Conservation (phyloP, 2,888 invertebrate species). For the Zaprionus obscuricornis region DNA sequence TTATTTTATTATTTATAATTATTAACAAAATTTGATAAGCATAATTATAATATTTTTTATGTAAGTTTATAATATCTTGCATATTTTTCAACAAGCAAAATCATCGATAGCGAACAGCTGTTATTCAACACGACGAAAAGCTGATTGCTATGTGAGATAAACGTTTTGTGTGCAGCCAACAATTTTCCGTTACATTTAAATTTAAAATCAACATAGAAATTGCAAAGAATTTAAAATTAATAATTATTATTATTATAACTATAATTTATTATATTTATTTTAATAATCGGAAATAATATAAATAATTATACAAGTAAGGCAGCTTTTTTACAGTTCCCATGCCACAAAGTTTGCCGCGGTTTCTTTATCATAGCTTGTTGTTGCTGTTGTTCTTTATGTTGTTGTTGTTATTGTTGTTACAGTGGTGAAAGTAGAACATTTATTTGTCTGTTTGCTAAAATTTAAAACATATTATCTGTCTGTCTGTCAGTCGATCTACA, state of each 20-base stretch:
- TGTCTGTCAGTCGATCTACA: conserved; percentile 29
- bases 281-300: too few species aligned
- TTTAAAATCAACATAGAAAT: too few species aligned
- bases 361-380: too few species aligned
- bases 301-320: background rate
- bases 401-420: conserved; percentile 12
- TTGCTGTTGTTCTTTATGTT: conserved; percentile 24
- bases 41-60: too few species aligned
- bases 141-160: background rate
- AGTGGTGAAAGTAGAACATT: conserved; percentile 73
- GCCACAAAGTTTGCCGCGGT: background rate
- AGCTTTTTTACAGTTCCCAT: background rate
- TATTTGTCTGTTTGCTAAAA: conserved; percentile 59
- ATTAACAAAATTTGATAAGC: too few species aligned
- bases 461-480: conserved; percentile 53
- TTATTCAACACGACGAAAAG: background rate
- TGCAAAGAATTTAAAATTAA: background rate
- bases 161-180: background rate
- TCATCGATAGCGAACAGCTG: conserved; percentile 19
- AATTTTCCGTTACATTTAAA: conserved; percentile 2
- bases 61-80: too few species aligned
- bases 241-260: background rate
- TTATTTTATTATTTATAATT: too few species aligned
- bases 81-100: background rate
- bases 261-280: background rate